A percentile compares a stretch with the other conserved stretches of the same genome.
Evolutionary conservation across 2,113 vertebrate genomes (phyloP).

Genomic region (Eclectus roratus): DNA sequence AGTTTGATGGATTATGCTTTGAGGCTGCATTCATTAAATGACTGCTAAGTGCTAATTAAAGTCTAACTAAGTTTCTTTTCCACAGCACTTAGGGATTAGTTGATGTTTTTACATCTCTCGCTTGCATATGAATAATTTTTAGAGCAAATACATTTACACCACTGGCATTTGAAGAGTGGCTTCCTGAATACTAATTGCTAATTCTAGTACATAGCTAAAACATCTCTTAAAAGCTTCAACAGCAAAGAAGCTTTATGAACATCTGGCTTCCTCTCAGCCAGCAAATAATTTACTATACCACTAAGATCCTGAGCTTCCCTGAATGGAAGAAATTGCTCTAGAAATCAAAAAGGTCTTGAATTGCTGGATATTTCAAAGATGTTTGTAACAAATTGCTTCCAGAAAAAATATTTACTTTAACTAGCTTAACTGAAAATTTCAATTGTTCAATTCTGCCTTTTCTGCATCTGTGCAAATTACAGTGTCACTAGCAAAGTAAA

Average conservation of each 20-base stretch:
- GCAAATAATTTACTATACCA: not conserved
- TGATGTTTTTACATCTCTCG: not conserved
- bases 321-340: not conserved
- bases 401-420: not conserved
- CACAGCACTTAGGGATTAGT: not conserved
- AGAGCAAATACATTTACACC: conserved; percentile 33
- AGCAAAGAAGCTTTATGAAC: conserved; percentile 3
- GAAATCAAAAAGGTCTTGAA: not conserved
- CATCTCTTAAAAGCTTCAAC: not conserved
- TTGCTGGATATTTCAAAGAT: not conserved
- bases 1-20: conserved; percentile 29
- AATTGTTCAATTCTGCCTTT: not conserved
- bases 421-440: not conserved
- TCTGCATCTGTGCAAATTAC: not conserved
- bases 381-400: not conserved
- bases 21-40: conserved; percentile 32
- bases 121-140: not conserved
- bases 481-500: not conserved
- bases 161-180: not conserved
- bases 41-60: conserved; percentile 32
- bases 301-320: not conserved
- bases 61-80: not conserved
- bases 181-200: conserved; percentile 39
- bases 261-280: conserved; percentile 2
- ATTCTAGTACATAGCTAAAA: conserved; percentile 12